Evolutionary conservation across 1,140 invertebrate species (phyloP).

Genomic region (Drosophila asahinai): DNA sequence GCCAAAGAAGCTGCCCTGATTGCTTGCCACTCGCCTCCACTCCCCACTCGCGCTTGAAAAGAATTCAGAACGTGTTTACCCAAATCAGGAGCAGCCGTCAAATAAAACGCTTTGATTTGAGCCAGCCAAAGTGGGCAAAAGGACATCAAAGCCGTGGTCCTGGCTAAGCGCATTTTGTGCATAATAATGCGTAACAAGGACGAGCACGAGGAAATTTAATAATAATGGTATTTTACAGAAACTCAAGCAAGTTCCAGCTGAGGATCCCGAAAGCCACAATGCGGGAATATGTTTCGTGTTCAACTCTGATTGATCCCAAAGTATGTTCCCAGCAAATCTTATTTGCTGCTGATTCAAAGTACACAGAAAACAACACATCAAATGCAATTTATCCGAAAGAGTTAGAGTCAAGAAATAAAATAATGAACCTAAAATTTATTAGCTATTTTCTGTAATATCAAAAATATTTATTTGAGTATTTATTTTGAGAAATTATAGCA

Average conservation of each 20-base stretch:
- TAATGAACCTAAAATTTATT: too few relatives aligned
- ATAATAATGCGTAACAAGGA: slow-evolving; percentile 72
- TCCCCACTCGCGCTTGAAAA: not conserved
- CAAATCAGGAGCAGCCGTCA: slow-evolving; percentile 70
- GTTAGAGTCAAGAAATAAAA: too few relatives aligned
- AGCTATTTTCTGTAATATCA: too few relatives aligned
- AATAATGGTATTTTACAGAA: slow-evolving; percentile 44
- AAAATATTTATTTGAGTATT: too few relatives aligned
- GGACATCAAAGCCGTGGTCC: slow-evolving; percentile 71
- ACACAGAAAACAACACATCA: too few relatives aligned
- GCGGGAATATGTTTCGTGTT: slow-evolving; percentile 18
- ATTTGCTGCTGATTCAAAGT: too few relatives aligned
- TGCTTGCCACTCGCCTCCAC: slow-evolving; percentile 13
- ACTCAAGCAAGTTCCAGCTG: slow-evolving; percentile 11
- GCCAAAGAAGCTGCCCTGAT: slow-evolving; percentile 44
- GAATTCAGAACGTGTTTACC: slow-evolving; percentile 52
- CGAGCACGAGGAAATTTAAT: slow-evolving; percentile 26
- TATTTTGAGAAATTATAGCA: too few relatives aligned
- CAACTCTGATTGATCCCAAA: slow-evolving; percentile 44
- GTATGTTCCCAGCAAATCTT: not conserved
- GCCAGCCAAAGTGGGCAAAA: slow-evolving; percentile 36
- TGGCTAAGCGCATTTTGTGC: slow-evolving; percentile 69
- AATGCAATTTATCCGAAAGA: too few relatives aligned
- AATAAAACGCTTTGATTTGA: slow-evolving; percentile 77
- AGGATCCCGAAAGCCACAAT: slow-evolving; percentile 17